These are phyloP conservation scores for Saccopteryx bilineata DNA, from an alignment of 2,113 vertebrate genomes.

Conservation along the genomic window DNA sequence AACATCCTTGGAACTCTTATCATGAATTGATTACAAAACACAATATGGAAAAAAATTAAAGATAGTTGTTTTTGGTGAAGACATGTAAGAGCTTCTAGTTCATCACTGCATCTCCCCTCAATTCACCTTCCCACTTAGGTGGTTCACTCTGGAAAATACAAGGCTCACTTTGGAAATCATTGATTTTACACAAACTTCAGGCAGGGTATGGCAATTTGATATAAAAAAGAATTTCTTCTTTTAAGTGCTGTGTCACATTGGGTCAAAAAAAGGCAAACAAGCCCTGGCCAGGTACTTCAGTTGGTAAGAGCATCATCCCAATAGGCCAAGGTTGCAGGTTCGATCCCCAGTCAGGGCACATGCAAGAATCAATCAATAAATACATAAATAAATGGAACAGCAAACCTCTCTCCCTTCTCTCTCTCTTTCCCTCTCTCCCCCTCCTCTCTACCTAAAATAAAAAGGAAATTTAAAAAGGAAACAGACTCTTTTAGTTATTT, in stretches of 20 bases:
- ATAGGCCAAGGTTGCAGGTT: too few species aligned
- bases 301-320: too few species aligned
- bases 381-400: too few species aligned
- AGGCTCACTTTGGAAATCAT: conserved; percentile 22
- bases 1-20: not conserved
- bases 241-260: not conserved
- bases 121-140: not conserved
- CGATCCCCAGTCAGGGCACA: too few species aligned
- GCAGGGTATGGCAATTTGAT: not conserved
- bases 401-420: too few species aligned
- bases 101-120: not conserved
- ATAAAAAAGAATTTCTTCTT: not conserved
- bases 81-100: not conserved
- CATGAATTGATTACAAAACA: not conserved
- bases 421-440: too few species aligned
- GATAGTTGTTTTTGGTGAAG: not conserved
- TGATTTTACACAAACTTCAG: conserved; percentile 4
- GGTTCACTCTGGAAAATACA: not conserved
- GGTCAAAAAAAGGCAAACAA: not conserved
- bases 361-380: too few species aligned
- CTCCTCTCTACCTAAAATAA: too few species aligned
- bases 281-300: too few species aligned
- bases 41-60: not conserved
- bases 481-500: not conserved
- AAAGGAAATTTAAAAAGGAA: not conserved